Evolutionary conservation across 1,140 invertebrate species (phyloP), one percentile per base, ranked within the genome.

Genomic region (Bombyx mandarina): DNA sequence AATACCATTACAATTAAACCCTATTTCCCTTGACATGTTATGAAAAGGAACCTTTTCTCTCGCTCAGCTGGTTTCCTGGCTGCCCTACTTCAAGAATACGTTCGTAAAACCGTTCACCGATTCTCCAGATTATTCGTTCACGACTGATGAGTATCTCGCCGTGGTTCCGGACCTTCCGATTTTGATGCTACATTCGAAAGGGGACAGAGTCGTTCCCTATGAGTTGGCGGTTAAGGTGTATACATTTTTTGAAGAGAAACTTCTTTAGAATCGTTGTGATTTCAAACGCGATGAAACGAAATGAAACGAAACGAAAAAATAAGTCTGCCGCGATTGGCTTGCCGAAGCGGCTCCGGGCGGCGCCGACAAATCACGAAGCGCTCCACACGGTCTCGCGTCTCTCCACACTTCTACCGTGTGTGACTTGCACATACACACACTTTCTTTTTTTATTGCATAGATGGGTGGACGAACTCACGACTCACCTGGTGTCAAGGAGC

Each of bases 51-150:
- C 4, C 10, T 26, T 18, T 51, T 52, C 5, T 52, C 43, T 52
- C 3, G 10, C n/a, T 3, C 57, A 81, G 77, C 56, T 79, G 5
- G 79, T 82, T 1, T 77, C 77, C 54, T 82, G 79, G 79, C 66
- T 82, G n/a, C 79, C 79, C 1, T 82, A 82, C 60, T 82, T 72
- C 66, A 71, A 74, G 57, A 65, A 68, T 7, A 68, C 70, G 7
- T 80, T 82, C 61, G 56, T 82, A 53, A 78, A 79, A 57, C 79
- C 79, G 2, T 80, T 79, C 63, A 60, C 56, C 0, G 57, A 45
- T 0, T 78, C 71, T 0, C 65, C 75, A 2, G 79, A 82, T 61
- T 78, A 75, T 57, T 57, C 63, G 0, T 79, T 82, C 66, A 71
- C 69, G 3, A 79, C 79, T 0, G 79, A 80, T 65, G 57, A 72